These are phyloP conservation scores for Erebia ligea DNA, from an alignment of 2,888 invertebrate genomes.

Conservation along the genomic window DNA sequence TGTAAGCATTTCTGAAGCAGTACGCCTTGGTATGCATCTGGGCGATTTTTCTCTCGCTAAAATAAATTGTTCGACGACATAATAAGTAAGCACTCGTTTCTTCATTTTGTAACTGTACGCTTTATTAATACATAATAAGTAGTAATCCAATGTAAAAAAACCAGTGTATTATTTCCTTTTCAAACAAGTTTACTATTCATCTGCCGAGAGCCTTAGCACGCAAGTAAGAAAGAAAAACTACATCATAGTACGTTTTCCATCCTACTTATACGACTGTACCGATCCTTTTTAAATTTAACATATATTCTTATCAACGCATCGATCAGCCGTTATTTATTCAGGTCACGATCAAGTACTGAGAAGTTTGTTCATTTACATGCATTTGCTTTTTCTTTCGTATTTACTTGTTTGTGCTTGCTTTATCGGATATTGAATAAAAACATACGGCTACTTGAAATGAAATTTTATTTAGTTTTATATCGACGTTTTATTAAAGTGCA, in stretches of 20 bases:
- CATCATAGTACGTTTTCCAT: constrained; percentile 45
- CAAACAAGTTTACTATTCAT: background rate
- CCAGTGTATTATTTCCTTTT: background rate
- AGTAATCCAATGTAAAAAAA: background rate
- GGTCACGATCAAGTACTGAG: constrained; percentile 66
- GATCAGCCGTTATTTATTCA: constrained; percentile 76
- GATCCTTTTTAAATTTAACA: constrained; percentile 71
- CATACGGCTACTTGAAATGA: constrained; percentile 43
- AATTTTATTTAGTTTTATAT: constrained; percentile 48
- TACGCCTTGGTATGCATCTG: constrained; percentile 47
- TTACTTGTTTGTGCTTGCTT: constrained; percentile 66
- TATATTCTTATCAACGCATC: constrained; percentile 75
- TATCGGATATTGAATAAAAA: constrained; percentile 64
- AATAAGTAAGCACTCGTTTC: constrained; percentile 58
- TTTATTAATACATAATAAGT: constrained; percentile 1
- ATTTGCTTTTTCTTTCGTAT: constrained; percentile 65
- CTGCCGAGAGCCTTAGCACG: background rate
- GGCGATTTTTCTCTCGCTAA: constrained; percentile 43
- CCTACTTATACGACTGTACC: constrained; percentile 60
- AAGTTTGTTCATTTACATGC: constrained; percentile 76
- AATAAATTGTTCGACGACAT: constrained; percentile 46
- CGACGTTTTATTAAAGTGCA: constrained; percentile 42
- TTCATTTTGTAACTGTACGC: constrained; percentile 24
- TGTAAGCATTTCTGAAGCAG: constrained; percentile 57
- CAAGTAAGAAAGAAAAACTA: background rate